These are phyloP conservation scores for Styela plicata DNA, from an alignment of 23 tunicate genomes.

Conservation along the genomic window DNA sequence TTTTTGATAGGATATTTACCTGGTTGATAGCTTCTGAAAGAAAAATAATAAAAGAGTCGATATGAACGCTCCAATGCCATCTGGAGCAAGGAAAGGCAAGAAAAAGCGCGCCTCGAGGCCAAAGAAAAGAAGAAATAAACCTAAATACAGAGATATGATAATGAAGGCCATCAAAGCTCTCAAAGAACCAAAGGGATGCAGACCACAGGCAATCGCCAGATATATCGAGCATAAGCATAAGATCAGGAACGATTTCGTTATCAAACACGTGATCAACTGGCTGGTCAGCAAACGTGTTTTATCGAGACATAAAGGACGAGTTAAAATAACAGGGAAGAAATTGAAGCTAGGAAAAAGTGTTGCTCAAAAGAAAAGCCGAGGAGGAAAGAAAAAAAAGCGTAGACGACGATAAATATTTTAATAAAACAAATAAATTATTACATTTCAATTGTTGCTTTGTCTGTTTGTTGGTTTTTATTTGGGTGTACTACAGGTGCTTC, in stretches of 20 bases:
- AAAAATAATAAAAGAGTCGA: background rate
- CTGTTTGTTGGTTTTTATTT: too few relatives aligned
- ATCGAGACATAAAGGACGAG: slow-evolving; percentile 24
- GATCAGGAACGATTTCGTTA: slow-evolving; percentile 57
- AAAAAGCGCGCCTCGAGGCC: slow-evolving; percentile 5
- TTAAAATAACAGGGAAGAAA: slow-evolving; percentile 47
- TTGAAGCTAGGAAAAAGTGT: slow-evolving; percentile 25
- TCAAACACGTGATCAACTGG: slow-evolving; percentile 75
- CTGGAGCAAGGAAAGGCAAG: slow-evolving; percentile 6
- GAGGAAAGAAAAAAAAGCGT: background rate
- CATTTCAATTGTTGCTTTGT: too few relatives aligned
- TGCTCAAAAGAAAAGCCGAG: background rate
- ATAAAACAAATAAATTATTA: background rate
- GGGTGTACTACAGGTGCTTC: too few relatives aligned
- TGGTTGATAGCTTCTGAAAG: background rate
- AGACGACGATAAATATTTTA: background rate
- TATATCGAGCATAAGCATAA: slow-evolving; percentile 53
- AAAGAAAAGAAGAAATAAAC: slow-evolving; percentile 9
- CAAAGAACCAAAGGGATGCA: slow-evolving; percentile 54
- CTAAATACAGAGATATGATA: slow-evolving; percentile 82
- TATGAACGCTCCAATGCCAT: slow-evolving; percentile 15
- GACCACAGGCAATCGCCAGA: slow-evolving; percentile 27
- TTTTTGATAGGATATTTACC: background rate
- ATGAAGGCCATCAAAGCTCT: slow-evolving; percentile 42
- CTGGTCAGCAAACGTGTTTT: slow-evolving; percentile 42